These are phyloP conservation scores for Nineta flava DNA, from an alignment of 2,888 invertebrate genomes.

Conservation along the genomic window DNA sequence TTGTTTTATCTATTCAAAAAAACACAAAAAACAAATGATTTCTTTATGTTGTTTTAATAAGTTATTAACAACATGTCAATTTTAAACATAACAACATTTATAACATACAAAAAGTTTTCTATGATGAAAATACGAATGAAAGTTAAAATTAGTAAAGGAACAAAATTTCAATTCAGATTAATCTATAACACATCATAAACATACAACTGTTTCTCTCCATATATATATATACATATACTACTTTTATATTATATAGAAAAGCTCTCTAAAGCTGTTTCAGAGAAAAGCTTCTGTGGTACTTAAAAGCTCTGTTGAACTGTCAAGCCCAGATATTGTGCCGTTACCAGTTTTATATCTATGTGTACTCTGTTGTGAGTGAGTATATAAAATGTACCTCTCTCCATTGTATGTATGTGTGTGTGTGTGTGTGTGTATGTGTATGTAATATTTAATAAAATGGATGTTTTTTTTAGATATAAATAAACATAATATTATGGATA, in stretches of 20 bases:
- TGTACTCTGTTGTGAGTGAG: neutral
- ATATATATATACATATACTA: neutral
- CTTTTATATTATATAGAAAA: neutral
- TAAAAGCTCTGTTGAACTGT: constrained; percentile 1
- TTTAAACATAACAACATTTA: neutral
- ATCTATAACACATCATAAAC: neutral
- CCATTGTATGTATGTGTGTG: too few species aligned
- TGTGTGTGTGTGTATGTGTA: too few species aligned
- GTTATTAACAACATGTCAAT: neutral
- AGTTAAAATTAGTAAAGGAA: neutral
- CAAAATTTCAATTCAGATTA: neutral
- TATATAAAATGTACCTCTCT: too few species aligned
- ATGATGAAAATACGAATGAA: neutral
- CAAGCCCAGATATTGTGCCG: neutral
- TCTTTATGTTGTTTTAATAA: neutral
- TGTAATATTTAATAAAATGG: too few species aligned
- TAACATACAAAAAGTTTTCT: neutral
- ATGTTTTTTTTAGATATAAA: too few species aligned
- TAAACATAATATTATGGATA: too few species aligned
- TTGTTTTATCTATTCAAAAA: neutral
- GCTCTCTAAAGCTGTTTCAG: neutral
- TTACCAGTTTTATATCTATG: neutral
- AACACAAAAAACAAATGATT: neutral
- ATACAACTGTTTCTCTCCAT: neutral
- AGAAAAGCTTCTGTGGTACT: neutral